Percentiles rank a stretch among this genome's conserved stretches.
Evolutionary conservation across 2,888 invertebrate species (phyloP).

Genomic region (Cynaeus angustus): DNA sequence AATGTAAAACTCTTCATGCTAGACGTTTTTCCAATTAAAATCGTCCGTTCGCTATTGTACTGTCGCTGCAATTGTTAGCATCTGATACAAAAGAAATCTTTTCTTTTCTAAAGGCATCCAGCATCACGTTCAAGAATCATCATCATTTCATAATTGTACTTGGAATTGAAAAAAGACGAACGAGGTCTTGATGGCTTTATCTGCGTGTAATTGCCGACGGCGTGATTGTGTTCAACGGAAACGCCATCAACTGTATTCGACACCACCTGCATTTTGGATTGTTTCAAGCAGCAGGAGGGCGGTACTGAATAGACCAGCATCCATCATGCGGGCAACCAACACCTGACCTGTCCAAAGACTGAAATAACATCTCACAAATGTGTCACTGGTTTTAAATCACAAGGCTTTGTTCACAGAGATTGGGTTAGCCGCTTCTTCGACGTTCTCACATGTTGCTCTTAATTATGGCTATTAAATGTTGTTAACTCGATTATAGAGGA

Average conservation of each 20-base stretch:
- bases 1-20: constrained; percentile 18
- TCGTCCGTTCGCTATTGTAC: constrained; percentile 18
- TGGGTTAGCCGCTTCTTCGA: not conserved
- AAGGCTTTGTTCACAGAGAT: constrained; percentile 19
- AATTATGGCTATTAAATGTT: no score
- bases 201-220: constrained; percentile 31
- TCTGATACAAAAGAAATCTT: constrained; percentile 25
- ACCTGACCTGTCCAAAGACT: constrained; percentile 52
- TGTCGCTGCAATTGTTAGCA: constrained; percentile 25
- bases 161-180: constrained; percentile 16
- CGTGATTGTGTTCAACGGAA: constrained; percentile 21
- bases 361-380: constrained; percentile 46
- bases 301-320: constrained; percentile 41
- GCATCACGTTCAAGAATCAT: constrained; percentile 35
- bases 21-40: constrained; percentile 28
- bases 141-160: constrained; percentile 46
- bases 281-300: constrained; percentile 18
- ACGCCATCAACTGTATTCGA: constrained; percentile 8
- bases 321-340: constrained; percentile 49
- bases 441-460: no score
- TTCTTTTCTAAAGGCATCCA: constrained; percentile 33
- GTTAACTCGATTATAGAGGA: no score
- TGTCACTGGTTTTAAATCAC: constrained; percentile 52
- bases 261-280: constrained; percentile 29
- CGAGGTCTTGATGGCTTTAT: constrained; percentile 30